Evolutionary conservation across 2,888 invertebrate genomes (phyloP), one percentile per base, ranked within the genome.

Genomic region (Pocota personata): DNA sequence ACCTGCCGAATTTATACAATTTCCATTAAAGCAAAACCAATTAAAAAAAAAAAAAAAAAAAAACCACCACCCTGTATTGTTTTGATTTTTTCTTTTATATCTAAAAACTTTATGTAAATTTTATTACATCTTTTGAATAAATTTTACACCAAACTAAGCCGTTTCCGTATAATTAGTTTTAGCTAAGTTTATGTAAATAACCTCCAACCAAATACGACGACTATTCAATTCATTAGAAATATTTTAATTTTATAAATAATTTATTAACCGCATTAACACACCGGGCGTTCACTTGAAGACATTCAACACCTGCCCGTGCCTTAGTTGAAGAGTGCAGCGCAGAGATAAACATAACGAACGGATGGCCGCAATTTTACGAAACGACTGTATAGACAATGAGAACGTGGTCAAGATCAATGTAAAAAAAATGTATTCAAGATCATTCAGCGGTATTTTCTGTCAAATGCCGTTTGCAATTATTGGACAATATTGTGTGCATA

Each of bases 371-470:
- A 30, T 57, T n/a, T 46, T 46, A 32, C 19, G 27, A 73, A n/a
- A 73, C 14, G 24, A 35, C 46, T 55, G 8, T 40, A 71, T 40
- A 55, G 69, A 76, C 82, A 76, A 69, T 76, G 75, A 69, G n/a
- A 50, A 40, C 37, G 37, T 14, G 48, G 35, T 71, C 71, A 77
- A 82, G 82, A 82, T 72, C 76, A 82, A 82, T 62, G 71, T 71
- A 52, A 82, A 52, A 14, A 48, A 35, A 64, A 66, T 72, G 50
- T 71, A 66, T 82, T 82, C 76, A 64, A 82, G 69, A 76, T 82
- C 82, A 66, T 48, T 69, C 60, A 64, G 71, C 64, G 76, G 48
- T 32, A 50, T 71, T 66, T 50, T 72, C 40, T 66, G 46, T 60
- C 37, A 73, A 71, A 43, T 50, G 40, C 40, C 48, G 57, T 52